phyloP scores from a whole-genome alignment of 2,888 invertebrate species.

The Megalurothrips usitatus region DNA sequence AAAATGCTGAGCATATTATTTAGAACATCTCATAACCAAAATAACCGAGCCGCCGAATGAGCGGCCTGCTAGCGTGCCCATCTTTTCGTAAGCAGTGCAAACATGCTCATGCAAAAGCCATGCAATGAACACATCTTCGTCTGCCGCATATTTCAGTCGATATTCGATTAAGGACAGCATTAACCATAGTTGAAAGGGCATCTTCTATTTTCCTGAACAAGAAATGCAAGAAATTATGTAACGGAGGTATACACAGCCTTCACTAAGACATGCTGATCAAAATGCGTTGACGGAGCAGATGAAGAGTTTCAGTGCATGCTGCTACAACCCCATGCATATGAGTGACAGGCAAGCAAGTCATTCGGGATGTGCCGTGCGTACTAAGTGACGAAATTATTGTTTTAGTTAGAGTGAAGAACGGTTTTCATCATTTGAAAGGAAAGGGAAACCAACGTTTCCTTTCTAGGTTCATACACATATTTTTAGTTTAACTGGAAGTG shows the following conservation, averaged over 20 bases:
- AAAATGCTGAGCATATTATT: too few species aligned
- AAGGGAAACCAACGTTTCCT: too few species aligned
- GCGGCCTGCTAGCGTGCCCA: too few species aligned
- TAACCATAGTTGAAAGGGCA: too few species aligned
- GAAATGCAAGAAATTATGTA: background rate
- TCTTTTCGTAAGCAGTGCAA: too few species aligned
- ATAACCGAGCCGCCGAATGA: too few species aligned
- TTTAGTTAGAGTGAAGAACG: background rate
- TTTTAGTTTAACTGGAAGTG: too few species aligned
- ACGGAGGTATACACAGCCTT: background rate
- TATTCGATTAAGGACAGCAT: too few species aligned
- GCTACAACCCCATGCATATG: background rate
- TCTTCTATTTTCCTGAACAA: background rate
- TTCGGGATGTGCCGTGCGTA: constrained; percentile 8
- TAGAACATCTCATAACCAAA: too few species aligned
- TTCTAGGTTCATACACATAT: too few species aligned
- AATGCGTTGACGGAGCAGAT: background rate
- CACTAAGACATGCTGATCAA: background rate
- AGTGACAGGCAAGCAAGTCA: background rate
- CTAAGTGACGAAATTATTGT: background rate
- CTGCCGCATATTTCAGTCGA: background rate
- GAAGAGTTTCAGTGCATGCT: constrained; percentile 5
- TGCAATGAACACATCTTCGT: background rate
- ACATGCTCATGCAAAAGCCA: background rate
- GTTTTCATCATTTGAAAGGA: background rate